Evolutionary conservation across 1,140 invertebrate species (phyloP), one percentile per base, ranked within the genome.

Genomic region (Lordiphosa clarofinis): DNA sequence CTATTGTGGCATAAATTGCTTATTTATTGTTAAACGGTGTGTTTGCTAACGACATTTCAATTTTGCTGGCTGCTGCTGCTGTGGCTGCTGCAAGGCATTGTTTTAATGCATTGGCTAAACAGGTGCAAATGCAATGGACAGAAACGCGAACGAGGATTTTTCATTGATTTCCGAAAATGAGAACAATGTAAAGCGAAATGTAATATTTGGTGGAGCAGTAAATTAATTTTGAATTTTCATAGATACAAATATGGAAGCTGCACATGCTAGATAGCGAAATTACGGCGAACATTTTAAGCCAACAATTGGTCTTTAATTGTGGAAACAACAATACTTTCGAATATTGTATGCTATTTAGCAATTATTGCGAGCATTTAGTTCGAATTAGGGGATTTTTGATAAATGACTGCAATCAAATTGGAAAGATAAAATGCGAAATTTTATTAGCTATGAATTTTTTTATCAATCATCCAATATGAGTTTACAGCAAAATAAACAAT

Each of bases 11-110:
- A 69, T 82, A 82, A 82, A 84, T 82, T 84, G 78, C 63, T 72
- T 84, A 82, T 82, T 82, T 82, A 84, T 82, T 82, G 78, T 82
- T 82, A 73, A 82, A 81, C 78, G 72, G 75, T 66, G 55, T 67
- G 73, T 67, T 78, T 71, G 67, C 67, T 55, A 82, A 69, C 73
- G 65, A 65, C 73, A 76, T 76, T 76, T 76, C 39, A 54, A 44
- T 58, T 63, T 61, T 36, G 21, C 19, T 69, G 15, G 15, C 15
- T 15, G 15, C 15, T 15, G 15, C 15, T 15, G 15, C 15, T 15
- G 15, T 2, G 15, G 56, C 60, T 61, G 56, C 60, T 61, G 56
- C 43, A 42, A 33, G 55, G 53, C 46, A 66, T 67, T 67, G 55
- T 67, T 59, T 11, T 19, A 59, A 11, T 53, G 35, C 46, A 47